Base-by-base conservation (phyloP, 2,888 invertebrate species). In the Acanthosepion pharaonis region DNA sequence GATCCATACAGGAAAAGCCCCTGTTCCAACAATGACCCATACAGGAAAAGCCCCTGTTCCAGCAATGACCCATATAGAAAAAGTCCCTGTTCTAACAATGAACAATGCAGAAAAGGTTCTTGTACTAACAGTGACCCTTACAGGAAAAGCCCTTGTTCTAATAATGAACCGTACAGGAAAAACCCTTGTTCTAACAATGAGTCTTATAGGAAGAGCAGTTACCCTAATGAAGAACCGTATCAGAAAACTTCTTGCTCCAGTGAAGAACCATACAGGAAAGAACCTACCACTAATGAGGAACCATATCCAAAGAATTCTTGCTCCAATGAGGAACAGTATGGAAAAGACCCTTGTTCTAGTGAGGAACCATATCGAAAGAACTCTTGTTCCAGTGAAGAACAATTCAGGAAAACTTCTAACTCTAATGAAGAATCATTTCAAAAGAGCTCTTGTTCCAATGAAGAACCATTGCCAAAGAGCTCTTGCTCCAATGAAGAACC, bases 401-500 rank as follows among this genome's bases (percentile, higher is more conserved):
- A n/a, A 15, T 78, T 78, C 18, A n/a, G n/a, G 33, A 78, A 78
- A n/a, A 78, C n/a, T 33, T 78, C n/a, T 15, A 78, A 11, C n/a
- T n/a, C 78, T 1, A 78, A n/a, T 78, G 78, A 78, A 5, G n/a
- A 78, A 78, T 23, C 78, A 78, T 78, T 78, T 78, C 78, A n/a
- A n/a, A 64, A 64, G 25, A 64, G 64, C 64, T 64, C 25, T 28
- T 25, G 64, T 25, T 64, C 64, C 64, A 64, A 64, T 64, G 64
- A 64, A 0, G 25, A 64, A 25, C 64, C 64, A 64, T 64, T 64
- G 23, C 64, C 64, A 64, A 78, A 78, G 78, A 78, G 78, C n/a
- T 78, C n/a, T n/a, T n/a, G 78, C n/a, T 78, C 78, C 78, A 78
- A 78, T 78, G 78, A 78, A 15, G n/a, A n/a, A 78, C 78, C n/a